These are phyloP conservation scores for Polymixis lichenea DNA, from an alignment of 2,888 invertebrate genomes.

Conservation along the genomic window DNA sequence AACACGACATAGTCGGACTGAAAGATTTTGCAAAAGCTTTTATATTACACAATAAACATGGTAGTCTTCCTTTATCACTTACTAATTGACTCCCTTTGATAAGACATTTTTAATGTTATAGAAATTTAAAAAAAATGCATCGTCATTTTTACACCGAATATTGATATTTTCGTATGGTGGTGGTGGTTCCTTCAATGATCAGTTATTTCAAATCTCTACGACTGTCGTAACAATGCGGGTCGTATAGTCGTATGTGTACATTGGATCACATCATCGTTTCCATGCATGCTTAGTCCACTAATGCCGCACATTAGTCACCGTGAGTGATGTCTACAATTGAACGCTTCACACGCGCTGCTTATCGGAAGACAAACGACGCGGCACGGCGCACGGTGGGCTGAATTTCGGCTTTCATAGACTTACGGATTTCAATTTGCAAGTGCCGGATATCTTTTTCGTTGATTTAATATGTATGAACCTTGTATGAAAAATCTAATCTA, in stretches of 20 bases:
- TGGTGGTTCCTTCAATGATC: neutral
- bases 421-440: too few relatives aligned
- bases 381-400: too few relatives aligned
- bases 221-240: neutral
- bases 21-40: neutral
- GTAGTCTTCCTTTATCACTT: neutral
- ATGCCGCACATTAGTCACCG: slow-evolving; percentile 16
- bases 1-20: neutral
- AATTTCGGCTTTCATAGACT: too few relatives aligned
- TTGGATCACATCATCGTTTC: neutral
- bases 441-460: too few relatives aligned
- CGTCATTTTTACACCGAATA: neutral
- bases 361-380: slow-evolving; percentile 38
- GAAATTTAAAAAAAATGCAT: neutral
- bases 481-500: too few relatives aligned
- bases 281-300: slow-evolving; percentile 16
- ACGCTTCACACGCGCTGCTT: slow-evolving; percentile 26
- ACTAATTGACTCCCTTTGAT: neutral
- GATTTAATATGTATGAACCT: too few relatives aligned
- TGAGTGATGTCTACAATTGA: slow-evolving; percentile 16
- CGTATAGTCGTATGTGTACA: slow-evolving; percentile 7
- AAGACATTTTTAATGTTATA: neutral
- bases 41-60: neutral
- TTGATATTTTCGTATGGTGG: too few relatives aligned
- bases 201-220: neutral